Base-by-base conservation (phyloP, 2,113 vertebrate genomes). In the Tiliqua scincoides region DNA sequence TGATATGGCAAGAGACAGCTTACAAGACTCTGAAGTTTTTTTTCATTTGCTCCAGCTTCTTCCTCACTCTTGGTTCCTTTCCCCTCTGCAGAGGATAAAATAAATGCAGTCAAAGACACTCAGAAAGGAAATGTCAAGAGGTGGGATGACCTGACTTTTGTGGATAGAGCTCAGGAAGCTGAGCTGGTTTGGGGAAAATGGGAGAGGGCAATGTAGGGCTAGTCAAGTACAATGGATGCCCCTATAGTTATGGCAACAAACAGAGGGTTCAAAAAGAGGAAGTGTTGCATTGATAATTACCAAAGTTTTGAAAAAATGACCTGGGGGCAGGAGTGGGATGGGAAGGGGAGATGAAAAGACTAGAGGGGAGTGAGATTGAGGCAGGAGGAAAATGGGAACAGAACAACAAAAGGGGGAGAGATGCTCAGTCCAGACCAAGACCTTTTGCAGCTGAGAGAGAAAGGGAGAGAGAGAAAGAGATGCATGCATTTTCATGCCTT, bases 71-170 rank as follows among this genome's bases (percentile, higher is more conserved):
- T 62, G 76, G 83, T 65, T 82, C 91, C 61, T 87, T 81, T 63
- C 75, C 0, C 6, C 74, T 71, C 86, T 43, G 77, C 20, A 67
- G 73, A 92, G 73, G 87, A n/a, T n/a, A n/a, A 93, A 72, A 77
- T 84, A 86, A 88, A 89, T 4, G 25, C 25, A 21, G 78, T 86
- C 61, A n/a, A n/a, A 86, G 57, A 70, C 17, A 86, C 1, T 0
- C 21, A 43, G 67, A 78, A 90, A 90, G 74, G 20, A 73, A n/a
- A 82, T 74, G 43, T 74, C 78, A 68, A 40, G 81, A 79, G 61
- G 68, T 0, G 0, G 87, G 57, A 65, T 86, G 82, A 87, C 40
- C 35, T 48, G 0, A 0, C 54, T 93, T 61, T 82, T 85, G 79
- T 68, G 48, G 65, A 84, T 79, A 85, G 61, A 82, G 18, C 1